A percentile compares a stretch with the other conserved stretches of the same genome.
phyloP scores from a whole-genome alignment of 2,113 vertebrate species.

The Leucopsar rothschildi region DNA sequence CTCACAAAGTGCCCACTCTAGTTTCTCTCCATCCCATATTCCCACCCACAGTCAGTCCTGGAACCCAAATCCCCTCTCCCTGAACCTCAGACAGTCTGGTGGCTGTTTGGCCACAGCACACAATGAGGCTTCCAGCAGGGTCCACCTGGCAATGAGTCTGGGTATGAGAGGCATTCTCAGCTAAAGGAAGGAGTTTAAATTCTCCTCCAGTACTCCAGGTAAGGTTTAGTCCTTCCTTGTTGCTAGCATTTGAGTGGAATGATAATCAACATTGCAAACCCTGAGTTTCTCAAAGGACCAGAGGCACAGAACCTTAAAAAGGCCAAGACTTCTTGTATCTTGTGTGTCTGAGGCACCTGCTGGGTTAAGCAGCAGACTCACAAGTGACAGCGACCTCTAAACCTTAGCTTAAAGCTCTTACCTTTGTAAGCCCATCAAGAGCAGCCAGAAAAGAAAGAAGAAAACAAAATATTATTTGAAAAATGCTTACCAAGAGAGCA shows the following conservation, averaged over 20 bases:
- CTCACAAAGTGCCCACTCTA: not conserved
- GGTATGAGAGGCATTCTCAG: not conserved
- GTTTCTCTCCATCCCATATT: not conserved
- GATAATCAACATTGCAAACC: not conserved
- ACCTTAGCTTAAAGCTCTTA: not conserved
- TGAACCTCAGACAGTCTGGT: not conserved
- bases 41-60: not conserved
- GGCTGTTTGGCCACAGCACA: not conserved
- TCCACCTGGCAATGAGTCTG: not conserved
- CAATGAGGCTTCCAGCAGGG: not conserved
- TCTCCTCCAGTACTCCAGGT: not conserved
- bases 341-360: not conserved
- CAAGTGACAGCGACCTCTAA: not conserved
- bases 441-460: not conserved
- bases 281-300: not conserved
- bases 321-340: not conserved
- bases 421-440: not conserved
- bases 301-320: not conserved
- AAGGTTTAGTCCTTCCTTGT: not conserved
- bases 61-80: not conserved
- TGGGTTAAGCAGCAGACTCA: not conserved
- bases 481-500: constrained; percentile 86
- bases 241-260: not conserved
- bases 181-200: not conserved
- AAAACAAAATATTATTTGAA: not conserved